A percentile compares a stretch with the other conserved stretches of the same genome.
Evolutionary conservation across 2,113 vertebrate genomes (phyloP).

Genomic region (Daphoenositta chrysoptera): DNA sequence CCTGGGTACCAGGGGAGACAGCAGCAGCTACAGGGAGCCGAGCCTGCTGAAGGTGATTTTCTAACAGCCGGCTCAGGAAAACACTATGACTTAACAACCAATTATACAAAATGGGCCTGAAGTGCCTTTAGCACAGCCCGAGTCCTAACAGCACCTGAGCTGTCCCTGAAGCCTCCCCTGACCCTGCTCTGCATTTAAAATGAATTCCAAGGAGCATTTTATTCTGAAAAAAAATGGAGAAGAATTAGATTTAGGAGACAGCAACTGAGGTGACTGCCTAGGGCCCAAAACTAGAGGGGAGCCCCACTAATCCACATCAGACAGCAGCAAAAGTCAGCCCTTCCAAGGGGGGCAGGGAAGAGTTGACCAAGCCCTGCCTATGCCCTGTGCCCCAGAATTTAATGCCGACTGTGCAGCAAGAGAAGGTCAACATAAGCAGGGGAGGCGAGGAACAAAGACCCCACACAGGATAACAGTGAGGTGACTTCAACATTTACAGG

Average conservation of each 20-base stretch:
- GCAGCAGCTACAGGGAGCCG: background rate
- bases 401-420: background rate
- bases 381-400: constrained; percentile 25
- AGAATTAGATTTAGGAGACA: constrained; percentile 42
- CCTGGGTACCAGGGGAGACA: background rate
- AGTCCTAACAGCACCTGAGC: background rate
- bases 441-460: constrained; percentile 16
- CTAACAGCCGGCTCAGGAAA: background rate
- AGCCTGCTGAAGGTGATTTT: background rate
- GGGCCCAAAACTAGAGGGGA: background rate
- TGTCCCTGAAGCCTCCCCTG: background rate
- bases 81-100: background rate
- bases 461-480: constrained; percentile 16
- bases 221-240: background rate
- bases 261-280: constrained; percentile 28
- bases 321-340: constrained; percentile 11
- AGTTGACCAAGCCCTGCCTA: constrained; percentile 1
- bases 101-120: background rate
- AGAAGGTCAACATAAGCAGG: background rate
- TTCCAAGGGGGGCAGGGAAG: background rate
- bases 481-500: constrained; percentile 41
- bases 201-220: constrained; percentile 36
- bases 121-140: background rate
- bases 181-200: constrained; percentile 48
- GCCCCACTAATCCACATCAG: constrained; percentile 5